Percentiles rank a stretch among this genome's conserved stretches.
Conservation (phyloP, 2,888 invertebrate species). For the Eupeodes latifasciatus region DNA sequence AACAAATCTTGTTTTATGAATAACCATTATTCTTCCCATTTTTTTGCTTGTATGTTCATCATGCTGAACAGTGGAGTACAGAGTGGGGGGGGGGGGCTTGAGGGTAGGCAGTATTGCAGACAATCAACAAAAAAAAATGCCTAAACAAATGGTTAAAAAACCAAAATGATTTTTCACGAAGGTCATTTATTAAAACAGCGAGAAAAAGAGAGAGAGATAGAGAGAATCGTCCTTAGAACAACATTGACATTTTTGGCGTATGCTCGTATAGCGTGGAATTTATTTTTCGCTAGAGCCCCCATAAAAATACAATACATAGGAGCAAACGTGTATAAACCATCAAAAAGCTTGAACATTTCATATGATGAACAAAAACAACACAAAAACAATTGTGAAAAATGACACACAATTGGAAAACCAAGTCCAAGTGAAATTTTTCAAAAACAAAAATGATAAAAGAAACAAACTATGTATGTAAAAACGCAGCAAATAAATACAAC, state of each 20-base stretch:
- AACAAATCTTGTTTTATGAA: slow-evolving; percentile 37
- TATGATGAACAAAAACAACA: not conserved
- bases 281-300: not conserved
- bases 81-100: not conserved
- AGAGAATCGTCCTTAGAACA: not conserved
- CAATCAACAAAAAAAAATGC: slow-evolving; percentile 9
- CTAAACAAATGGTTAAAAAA: slow-evolving; percentile 37
- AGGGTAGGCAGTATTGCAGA: not conserved
- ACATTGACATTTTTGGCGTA: slow-evolving; percentile 20
- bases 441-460: not conserved
- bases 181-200: slow-evolving; percentile 64
- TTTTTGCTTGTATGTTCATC: too few species aligned
- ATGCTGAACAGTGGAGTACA: too few species aligned
- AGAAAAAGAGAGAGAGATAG: slow-evolving; percentile 18
- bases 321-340: not conserved
- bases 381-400: slow-evolving; percentile 6
- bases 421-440: slow-evolving; percentile 25
- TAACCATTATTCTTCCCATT: slow-evolving; percentile 26
- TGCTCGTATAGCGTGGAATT: not conserved
- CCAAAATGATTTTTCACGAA: slow-evolving; percentile 44
- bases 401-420: slow-evolving; percentile 10
- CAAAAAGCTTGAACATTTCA: slow-evolving; percentile 4
- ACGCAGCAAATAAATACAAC: not conserved
- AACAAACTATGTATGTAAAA: not conserved
- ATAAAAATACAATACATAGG: not conserved